phyloP scores from a whole-genome alignment of 37 sponge, comb jelly and placozoan species.

The Geodia barretti region DNA sequence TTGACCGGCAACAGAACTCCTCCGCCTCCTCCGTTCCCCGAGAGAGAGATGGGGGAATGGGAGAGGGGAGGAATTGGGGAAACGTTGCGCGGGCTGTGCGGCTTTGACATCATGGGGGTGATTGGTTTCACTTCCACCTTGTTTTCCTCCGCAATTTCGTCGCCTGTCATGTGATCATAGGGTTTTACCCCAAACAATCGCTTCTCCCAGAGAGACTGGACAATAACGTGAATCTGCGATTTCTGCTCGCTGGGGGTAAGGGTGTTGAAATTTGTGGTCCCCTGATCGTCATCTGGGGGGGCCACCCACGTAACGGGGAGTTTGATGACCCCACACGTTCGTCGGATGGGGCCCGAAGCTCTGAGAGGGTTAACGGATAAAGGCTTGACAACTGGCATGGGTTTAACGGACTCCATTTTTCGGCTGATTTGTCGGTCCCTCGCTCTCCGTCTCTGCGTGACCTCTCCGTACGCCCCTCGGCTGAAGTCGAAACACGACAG shows the following conservation, averaged over 20 bases:
- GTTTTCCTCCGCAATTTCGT: constrained; percentile 10
- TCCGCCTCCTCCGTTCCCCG: too few species aligned
- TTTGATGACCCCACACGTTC: constrained; percentile 88
- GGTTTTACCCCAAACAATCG: constrained; percentile 29
- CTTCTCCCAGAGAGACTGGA: constrained; percentile 64
- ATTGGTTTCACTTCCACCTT: not conserved
- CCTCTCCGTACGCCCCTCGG: constrained; percentile 40
- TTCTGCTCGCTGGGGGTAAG: not conserved
- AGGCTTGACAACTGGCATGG: constrained; percentile 39
- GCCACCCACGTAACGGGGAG: constrained; percentile 66
- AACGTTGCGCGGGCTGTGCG: not conserved
- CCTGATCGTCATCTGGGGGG: constrained; percentile 25
- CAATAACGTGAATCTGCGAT: constrained; percentile 20
- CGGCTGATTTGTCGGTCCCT: constrained; percentile 39
- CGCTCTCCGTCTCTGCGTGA: constrained; percentile 50
- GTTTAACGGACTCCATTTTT: constrained; percentile 3
- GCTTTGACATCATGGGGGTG: not conserved
- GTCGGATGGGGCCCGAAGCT: constrained; percentile 76
- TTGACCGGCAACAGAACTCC: too few species aligned
- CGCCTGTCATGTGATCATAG: constrained; percentile 38
- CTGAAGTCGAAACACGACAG: constrained; percentile 83
- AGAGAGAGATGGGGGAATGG: not conserved
- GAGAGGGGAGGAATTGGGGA: not conserved
- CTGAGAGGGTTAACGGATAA: constrained; percentile 61
- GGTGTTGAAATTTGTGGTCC: not conserved